phyloP scores from a whole-genome alignment of 1,140 invertebrate genomes.

The Olivierus martensii region DNA sequence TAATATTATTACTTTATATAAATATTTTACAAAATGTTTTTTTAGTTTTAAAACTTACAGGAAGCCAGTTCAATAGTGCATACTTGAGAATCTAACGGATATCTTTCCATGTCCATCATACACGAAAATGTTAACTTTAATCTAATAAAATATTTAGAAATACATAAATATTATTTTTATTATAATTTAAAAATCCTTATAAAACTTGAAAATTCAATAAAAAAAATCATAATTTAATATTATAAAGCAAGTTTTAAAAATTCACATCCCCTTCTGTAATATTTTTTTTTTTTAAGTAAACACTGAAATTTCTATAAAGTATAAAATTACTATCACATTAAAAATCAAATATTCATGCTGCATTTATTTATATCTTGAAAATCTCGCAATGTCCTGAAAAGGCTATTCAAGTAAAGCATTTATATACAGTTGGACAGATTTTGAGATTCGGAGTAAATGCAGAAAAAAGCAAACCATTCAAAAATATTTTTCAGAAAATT shows the following conservation, averaged over 20 bases:
- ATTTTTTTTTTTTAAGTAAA: too few species aligned
- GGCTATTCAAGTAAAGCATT: too few species aligned
- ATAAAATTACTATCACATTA: too few species aligned
- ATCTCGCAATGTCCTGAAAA: too few species aligned
- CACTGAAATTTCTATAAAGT: too few species aligned
- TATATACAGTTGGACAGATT: too few species aligned
- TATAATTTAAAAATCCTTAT: background rate
- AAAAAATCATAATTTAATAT: background rate
- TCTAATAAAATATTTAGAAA: slow-evolving; percentile 20
- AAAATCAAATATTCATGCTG: too few species aligned
- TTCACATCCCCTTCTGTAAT: too few species aligned
- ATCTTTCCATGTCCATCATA: slow-evolving; percentile 22
- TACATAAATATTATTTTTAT: background rate
- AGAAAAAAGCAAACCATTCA: too few species aligned
- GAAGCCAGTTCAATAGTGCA: slow-evolving; percentile 19
- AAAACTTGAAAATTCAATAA: background rate
- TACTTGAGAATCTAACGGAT: slow-evolving; percentile 21
- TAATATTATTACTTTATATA: background rate
- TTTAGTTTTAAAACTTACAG: slow-evolving; percentile 19
- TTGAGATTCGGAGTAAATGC: too few species aligned
- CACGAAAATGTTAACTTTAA: slow-evolving; percentile 21
- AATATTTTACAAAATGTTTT: background rate
- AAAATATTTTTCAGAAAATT: too few species aligned
- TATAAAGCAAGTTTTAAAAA: background rate
- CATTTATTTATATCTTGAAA: too few species aligned